Percentiles rank a stretch among this genome's conserved stretches.
Evolutionary conservation across 2,888 invertebrate genomes (phyloP).

Genomic region (Torymus tubicola): DNA sequence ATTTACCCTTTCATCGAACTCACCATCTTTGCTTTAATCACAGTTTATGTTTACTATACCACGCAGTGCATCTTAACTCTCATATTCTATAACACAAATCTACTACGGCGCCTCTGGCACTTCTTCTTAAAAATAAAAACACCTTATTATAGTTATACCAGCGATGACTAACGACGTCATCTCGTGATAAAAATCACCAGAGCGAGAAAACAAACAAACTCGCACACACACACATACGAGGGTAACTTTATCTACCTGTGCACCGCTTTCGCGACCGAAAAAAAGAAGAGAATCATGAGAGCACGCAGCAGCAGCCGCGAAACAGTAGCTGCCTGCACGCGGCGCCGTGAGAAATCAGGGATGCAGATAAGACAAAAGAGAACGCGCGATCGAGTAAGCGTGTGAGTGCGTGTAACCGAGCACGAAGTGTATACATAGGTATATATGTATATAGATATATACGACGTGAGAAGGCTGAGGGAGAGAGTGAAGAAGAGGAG

Average conservation of each 20-base stretch:
- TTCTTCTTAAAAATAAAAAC: too few species aligned
- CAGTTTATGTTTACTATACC: too few species aligned
- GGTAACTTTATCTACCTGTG: slow-evolving; percentile 32
- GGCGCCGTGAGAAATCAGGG: slow-evolving; percentile 31
- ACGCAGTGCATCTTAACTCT: too few species aligned
- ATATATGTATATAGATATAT: too few species aligned
- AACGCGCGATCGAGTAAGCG: background rate
- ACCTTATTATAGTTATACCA: too few species aligned
- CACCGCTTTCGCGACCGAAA: background rate
- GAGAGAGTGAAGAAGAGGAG: background rate
- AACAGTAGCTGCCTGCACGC: background rate
- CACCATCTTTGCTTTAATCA: too few species aligned
- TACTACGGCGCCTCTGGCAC: too few species aligned
- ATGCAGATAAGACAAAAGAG: slow-evolving; percentile 47
- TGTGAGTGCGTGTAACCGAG: background rate
- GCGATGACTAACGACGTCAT: too few species aligned
- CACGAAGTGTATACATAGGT: background rate
- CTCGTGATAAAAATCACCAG: too few species aligned
- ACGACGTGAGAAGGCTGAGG: background rate
- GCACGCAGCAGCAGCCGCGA: slow-evolving; percentile 26
- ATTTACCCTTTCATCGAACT: too few species aligned
- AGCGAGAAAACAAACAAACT: too few species aligned
- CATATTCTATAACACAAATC: too few species aligned
- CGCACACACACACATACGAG: background rate
- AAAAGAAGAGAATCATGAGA: background rate